A percentile compares a stretch with the other conserved stretches of the same genome.
phyloP scores from a whole-genome alignment of 1,140 invertebrate species.

The Drosophila pandora region DNA sequence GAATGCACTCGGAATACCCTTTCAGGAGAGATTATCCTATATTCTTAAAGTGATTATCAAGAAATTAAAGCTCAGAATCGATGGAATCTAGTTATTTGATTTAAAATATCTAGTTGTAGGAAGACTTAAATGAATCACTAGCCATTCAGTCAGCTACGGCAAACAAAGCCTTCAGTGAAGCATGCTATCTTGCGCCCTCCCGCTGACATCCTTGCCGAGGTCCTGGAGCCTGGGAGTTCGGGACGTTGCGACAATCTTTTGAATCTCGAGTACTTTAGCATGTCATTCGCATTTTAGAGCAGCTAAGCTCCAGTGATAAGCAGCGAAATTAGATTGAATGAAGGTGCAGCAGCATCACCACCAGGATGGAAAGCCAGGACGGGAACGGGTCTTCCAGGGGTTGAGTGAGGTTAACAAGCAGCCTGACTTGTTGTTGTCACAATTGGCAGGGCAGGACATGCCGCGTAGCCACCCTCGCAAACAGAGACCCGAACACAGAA shows the following conservation, averaged over 20 bases:
- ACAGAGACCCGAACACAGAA: background rate
- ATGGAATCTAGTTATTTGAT: too few relatives aligned
- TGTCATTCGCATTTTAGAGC: conserved; percentile 81
- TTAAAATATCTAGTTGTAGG: background rate
- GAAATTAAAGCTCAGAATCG: background rate
- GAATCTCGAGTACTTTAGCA: conserved; percentile 79
- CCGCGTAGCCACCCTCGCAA: conserved; percentile 13
- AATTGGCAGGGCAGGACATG: conserved; percentile 37
- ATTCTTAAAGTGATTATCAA: too few relatives aligned
- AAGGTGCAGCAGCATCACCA: conserved; percentile 66
- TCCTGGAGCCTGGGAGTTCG: conserved; percentile 13
- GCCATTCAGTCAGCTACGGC: conserved; percentile 53
- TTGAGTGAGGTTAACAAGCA: conserved; percentile 49
- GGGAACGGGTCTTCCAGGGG: background rate
- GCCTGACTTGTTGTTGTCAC: conserved; percentile 65
- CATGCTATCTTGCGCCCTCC: conserved; percentile 29
- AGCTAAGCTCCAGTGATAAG: conserved; percentile 79
- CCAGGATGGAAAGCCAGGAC: background rate
- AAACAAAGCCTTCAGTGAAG: conserved; percentile 73
- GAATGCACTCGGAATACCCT: conserved; percentile 4
- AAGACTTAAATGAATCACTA: conserved; percentile 5
- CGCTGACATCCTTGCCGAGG: conserved; percentile 18
- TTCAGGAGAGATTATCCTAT: background rate
- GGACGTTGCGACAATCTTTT: conserved; percentile 63
- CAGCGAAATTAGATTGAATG: conserved; percentile 79